Evolutionary conservation across 2,113 vertebrate species (phyloP), one percentile per base, ranked within the genome.

Genomic region (Forbesichthys papilliferus): DNA sequence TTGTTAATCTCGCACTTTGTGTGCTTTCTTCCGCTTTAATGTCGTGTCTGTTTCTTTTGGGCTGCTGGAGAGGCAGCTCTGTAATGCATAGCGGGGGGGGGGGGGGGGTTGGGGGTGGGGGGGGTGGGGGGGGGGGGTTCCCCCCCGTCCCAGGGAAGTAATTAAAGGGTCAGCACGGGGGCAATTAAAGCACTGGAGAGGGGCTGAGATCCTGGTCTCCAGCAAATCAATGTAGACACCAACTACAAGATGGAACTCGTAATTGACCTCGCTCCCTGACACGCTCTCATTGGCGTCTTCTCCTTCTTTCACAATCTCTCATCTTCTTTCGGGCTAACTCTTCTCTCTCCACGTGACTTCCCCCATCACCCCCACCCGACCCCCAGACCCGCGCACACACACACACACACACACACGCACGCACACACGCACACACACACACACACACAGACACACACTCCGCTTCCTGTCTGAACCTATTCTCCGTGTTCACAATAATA

Each of bases 181-280:
- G 84, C 80, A 88, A 85, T 92, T 90, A 89, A 82, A 78, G 72
- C 81, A 75, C 81, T 64, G 68, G 36, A 48, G 59, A 77, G 49
- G 56, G 75, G 75, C 83, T 64, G 79, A 84, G 76, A 83, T 79
- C 77, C 85, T 69, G 62, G 70, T 79, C 77, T 73, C 61, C 66
- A 82, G 73, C 86, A 90, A 90, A 92, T 92, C 87, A 87, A 86
- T 91, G 83, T 63, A 49, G 90, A 89, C 81, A 78, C 84, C 83
- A 85, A 80, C 80, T 82, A 79, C 79, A 75, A 90, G 85, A 86
- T 66, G 76, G 69, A 78, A 86, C 73, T 82, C n/a, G 80, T 91
- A 90, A 93, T 88, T 87, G 86, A 89, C 86, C 90, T 36, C 34
- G 59, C 73, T 69, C 62, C 71, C 49, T 59, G 72, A 67, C 69